Conservation (phyloP, 2,888 invertebrate genomes). For the Piscicola geometra region DNA sequence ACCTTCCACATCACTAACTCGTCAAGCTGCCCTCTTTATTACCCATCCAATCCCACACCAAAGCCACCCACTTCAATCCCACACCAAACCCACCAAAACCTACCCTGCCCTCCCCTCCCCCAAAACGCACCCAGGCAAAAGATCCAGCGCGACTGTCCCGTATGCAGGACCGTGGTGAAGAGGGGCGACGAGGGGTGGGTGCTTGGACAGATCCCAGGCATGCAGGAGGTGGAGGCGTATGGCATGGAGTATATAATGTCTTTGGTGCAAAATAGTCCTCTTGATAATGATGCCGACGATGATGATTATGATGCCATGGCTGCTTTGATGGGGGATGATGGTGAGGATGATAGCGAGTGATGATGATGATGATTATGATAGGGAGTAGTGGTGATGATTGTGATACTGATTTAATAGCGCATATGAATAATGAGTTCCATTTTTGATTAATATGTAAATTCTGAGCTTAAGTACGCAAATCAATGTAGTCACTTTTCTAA, state of each 20-base stretch:
- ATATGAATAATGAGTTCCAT: no score
- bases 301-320: constrained; percentile 31
- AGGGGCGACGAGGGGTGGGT: constrained; percentile 63
- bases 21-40: no score
- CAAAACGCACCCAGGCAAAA: constrained; percentile 65
- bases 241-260: constrained; percentile 51
- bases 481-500: no score
- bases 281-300: constrained; percentile 36
- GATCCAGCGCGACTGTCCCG: constrained; percentile 67
- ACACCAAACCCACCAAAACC: no score
- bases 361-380: no score
- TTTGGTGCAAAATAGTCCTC: constrained; percentile 47
- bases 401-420: no score
- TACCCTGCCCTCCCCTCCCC: no score
- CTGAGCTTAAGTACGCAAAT: no score
- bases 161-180: constrained; percentile 64
- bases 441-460: no score
- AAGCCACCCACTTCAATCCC: no score
- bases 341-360: background rate
- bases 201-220: constrained; percentile 52
- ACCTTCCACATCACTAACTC: no score
- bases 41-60: no score
- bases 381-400: background rate
- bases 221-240: constrained; percentile 50
- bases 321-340: background rate